phyloP scores from a whole-genome alignment of 2,113 vertebrate species.

The Piaya cayana region DNA sequence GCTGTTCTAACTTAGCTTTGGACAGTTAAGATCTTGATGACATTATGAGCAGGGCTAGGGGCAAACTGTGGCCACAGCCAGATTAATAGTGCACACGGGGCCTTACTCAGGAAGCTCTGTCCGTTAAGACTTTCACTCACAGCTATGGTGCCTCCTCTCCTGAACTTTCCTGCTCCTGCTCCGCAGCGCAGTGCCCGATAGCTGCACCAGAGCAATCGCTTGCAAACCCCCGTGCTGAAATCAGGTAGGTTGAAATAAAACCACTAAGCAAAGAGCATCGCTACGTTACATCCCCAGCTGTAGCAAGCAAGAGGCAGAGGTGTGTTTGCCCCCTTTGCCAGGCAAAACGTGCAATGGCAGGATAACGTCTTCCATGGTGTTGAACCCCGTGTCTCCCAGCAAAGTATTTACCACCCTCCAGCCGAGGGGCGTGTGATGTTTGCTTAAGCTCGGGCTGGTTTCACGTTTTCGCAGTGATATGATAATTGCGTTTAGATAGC shows the following conservation, averaged over 20 bases:
- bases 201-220: not conserved
- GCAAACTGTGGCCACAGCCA: constrained; percentile 12
- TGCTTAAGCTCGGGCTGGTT: constrained; percentile 69
- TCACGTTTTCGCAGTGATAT: constrained; percentile 73
- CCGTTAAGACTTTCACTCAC: not conserved
- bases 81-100: not conserved
- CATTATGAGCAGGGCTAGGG: constrained; percentile 35
- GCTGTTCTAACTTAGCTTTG: constrained; percentile 21
- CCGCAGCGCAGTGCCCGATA: rapidly evolving
- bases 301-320: not conserved
- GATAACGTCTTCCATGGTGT: not conserved
- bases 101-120: not conserved
- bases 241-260: not conserved
- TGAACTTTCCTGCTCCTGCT: not conserved
- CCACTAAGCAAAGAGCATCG: not conserved
- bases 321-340: rapidly evolving
- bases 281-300: not conserved
- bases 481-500: constrained; percentile 78
- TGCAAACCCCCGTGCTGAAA: not conserved
- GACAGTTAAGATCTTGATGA: constrained; percentile 57
- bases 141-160: not conserved
- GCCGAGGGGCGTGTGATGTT: constrained; percentile 66
- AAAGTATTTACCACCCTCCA: constrained; percentile 23
- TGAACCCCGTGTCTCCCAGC: not conserved
- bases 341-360: not conserved